A percentile compares a stretch with the other conserved stretches of the same genome.
phyloP scores from a whole-genome alignment of 2,113 vertebrate genomes.

The Phyllopteryx taeniolatus region DNA sequence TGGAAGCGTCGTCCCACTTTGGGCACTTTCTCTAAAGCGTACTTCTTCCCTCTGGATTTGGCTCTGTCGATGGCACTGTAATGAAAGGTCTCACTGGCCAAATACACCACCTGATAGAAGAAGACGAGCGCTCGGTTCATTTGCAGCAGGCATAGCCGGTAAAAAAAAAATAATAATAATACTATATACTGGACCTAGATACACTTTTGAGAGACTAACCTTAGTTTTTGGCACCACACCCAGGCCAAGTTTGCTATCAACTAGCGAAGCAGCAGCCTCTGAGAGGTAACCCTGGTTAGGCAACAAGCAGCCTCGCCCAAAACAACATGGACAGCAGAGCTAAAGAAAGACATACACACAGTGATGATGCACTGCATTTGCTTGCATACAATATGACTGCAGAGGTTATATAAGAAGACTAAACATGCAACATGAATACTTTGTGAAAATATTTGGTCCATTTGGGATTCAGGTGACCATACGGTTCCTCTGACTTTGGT shows the following conservation, averaged over 20 bases:
- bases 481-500: constrained; percentile 98
- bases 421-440: constrained; percentile 78
- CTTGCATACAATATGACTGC: background rate
- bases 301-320: constrained; percentile 92
- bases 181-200: background rate
- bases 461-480: constrained; percentile 96
- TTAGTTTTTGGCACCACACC: constrained; percentile 94
- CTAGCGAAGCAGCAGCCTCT: constrained; percentile 89
- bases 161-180: too few species aligned
- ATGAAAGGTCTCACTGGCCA: constrained; percentile 96
- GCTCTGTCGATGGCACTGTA: constrained; percentile 94
- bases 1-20: constrained; percentile 95
- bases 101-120: constrained; percentile 83
- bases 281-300: constrained; percentile 98
- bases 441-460: constrained; percentile 99
- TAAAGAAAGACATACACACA: constrained; percentile 13
- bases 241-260: constrained; percentile 89
- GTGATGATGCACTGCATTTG: background rate
- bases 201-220: constrained; percentile 63
- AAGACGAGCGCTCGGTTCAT: background rate
- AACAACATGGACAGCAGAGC: constrained; percentile 95
- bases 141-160: background rate
- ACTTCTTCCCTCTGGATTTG: constrained; percentile 96
- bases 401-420: constrained; percentile 31
- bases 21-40: constrained; percentile 95